phyloP scores from a whole-genome alignment of 92 coral and sea anemone species.

The Epizoanthus scotinus region DNA sequence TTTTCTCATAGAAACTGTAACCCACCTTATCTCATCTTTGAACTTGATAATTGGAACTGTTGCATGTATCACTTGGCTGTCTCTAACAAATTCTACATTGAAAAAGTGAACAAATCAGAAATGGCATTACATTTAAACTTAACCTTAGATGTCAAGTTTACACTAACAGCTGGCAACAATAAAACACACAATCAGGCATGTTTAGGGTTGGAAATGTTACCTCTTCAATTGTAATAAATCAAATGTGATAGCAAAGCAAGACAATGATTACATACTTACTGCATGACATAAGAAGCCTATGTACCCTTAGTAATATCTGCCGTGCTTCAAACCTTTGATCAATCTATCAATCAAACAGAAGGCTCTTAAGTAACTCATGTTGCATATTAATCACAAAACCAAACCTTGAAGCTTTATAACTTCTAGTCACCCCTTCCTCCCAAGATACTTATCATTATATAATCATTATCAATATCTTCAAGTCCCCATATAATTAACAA shows the following conservation, averaged over 20 bases:
- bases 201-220: no score
- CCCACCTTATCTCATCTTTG: slow-evolving; percentile 74
- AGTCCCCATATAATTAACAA: no score
- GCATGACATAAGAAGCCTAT: slow-evolving; percentile 45
- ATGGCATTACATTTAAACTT: background rate
- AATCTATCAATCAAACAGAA: slow-evolving; percentile 46
- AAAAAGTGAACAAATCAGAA: background rate
- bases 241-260: no score
- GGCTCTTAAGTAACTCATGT: background rate
- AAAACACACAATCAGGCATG: no score
- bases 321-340: slow-evolving; percentile 76
- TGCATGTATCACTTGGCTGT: slow-evolving; percentile 80
- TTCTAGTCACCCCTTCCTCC: no score
- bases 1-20: background rate
- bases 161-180: no score
- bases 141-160: background rate
- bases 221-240: no score
- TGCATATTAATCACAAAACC: background rate
- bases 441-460: no score
- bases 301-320: slow-evolving; percentile 51
- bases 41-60: slow-evolving; percentile 91
- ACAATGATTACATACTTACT: slow-evolving; percentile 28
- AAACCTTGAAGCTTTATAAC: no score
- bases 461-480: no score
- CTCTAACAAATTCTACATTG: slow-evolving; percentile 66